Percentiles rank a stretch among this genome's conserved stretches.
phyloP scores from a whole-genome alignment of 2,888 invertebrate genomes.

The Scaeva pyrastri region DNA sequence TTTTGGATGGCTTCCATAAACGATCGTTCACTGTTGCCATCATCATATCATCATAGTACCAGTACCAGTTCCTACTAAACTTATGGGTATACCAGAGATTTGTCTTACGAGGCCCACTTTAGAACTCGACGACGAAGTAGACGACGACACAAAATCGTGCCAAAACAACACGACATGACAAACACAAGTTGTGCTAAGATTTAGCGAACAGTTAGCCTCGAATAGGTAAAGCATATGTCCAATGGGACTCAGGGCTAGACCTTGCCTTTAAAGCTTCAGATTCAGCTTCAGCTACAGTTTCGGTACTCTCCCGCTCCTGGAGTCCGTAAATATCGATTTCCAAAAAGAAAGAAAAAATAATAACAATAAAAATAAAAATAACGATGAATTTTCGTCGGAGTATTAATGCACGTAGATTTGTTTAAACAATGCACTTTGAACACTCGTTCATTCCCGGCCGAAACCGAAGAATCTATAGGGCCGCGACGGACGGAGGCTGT shows the following conservation, averaged over 20 bases:
- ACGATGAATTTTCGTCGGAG: conserved; percentile 49
- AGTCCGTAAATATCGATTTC: conserved; percentile 59
- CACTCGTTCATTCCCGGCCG: conserved; percentile 59
- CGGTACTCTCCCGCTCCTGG: conserved; percentile 13
- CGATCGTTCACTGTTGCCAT: no score
- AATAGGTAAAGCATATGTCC: conserved; percentile 27
- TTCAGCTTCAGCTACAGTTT: conserved; percentile 12
- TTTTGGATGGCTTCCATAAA: conserved; percentile 18
- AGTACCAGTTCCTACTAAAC: background rate
- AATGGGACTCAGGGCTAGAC: conserved; percentile 9
- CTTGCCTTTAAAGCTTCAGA: background rate
- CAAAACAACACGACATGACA: conserved; percentile 76
- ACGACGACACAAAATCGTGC: conserved; percentile 76
- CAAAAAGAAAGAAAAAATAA: conserved; percentile 33
- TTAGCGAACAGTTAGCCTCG: conserved; percentile 67
- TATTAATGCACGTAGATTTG: conserved; percentile 70
- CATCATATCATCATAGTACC: background rate
- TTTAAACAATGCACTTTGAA: conserved; percentile 74
- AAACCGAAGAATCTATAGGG: conserved; percentile 4
- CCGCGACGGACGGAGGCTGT: conserved; percentile 25
- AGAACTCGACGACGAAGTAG: conserved; percentile 45
- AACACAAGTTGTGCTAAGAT: conserved; percentile 57
- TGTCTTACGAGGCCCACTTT: conserved; percentile 53
- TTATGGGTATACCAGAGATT: conserved; percentile 50
- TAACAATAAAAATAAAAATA: conserved; percentile 52